Conservation (phyloP, 2,888 invertebrate species). For the Tinea semifulvella region DNA sequence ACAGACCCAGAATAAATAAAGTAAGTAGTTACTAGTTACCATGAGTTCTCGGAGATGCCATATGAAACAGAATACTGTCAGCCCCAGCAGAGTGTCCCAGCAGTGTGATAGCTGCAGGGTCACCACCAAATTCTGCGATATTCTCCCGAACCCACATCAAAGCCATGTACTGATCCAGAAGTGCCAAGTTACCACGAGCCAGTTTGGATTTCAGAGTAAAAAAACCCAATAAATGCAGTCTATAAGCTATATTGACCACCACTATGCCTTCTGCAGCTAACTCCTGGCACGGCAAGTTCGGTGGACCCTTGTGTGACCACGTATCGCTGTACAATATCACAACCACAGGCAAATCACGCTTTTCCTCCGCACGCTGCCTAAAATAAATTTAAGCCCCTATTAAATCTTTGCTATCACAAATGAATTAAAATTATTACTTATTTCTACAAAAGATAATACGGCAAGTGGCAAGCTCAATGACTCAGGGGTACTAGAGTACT, state of each 20-base stretch:
- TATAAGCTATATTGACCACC: conserved; percentile 75
- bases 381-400: conserved; percentile 22
- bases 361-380: conserved; percentile 59
- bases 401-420: neutral
- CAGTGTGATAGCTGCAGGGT: conserved; percentile 79
- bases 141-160: conserved; percentile 81
- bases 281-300: conserved; percentile 73
- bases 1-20: too few relatives aligned
- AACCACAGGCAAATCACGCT: conserved; percentile 68
- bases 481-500: too few relatives aligned
- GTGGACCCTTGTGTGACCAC: conserved; percentile 60
- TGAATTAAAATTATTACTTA: neutral
- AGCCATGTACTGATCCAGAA: conserved; percentile 86
- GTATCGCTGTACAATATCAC: conserved; percentile 74
- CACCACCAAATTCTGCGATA: conserved; percentile 82
- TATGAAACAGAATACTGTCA: conserved; percentile 72
- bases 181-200: conserved; percentile 84
- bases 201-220: conserved; percentile 62
- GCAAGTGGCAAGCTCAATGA: too few relatives aligned
- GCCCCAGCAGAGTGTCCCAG: conserved; percentile 86
- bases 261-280: conserved; percentile 75
- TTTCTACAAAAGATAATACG: too few relatives aligned
- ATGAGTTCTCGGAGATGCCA: conserved; percentile 71
- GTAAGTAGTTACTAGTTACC: too few relatives aligned
- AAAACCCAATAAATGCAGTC: conserved; percentile 76